Evolutionary conservation across 2,888 invertebrate species (phyloP).

Genomic region (Steinernema hermaphroditum): DNA sequence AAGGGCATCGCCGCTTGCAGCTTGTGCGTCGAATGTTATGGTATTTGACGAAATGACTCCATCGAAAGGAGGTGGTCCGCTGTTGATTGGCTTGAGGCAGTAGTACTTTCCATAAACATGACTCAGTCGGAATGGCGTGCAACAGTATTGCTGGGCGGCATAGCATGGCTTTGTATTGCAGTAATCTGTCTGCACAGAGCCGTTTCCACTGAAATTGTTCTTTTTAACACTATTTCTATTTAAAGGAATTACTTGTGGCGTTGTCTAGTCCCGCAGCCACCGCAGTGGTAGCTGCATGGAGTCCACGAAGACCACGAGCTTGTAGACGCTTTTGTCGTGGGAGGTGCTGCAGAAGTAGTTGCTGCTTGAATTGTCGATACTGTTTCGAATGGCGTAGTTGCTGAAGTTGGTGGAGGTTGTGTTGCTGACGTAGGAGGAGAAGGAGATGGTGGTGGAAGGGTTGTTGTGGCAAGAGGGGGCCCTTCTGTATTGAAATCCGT

Average conservation of each 20-base stretch:
- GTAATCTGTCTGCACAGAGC: neutral
- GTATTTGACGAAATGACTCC: neutral
- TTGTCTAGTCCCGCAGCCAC: slow-evolving; percentile 16
- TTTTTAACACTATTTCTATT: neutral
- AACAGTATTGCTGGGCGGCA: neutral
- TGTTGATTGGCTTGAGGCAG: neutral
- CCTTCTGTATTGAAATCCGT: slow-evolving; percentile 7
- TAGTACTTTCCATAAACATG: neutral
- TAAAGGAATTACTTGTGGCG: neutral
- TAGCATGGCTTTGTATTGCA: slow-evolving; percentile 4
- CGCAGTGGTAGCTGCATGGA: slow-evolving; percentile 14
- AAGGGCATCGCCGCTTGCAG: neutral
- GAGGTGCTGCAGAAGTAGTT: too few relatives aligned
- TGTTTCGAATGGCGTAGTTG: too few relatives aligned
- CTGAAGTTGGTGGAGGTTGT: too few relatives aligned
- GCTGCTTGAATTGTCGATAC: too few relatives aligned
- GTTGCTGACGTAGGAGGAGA: neutral
- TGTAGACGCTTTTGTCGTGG: too few relatives aligned
- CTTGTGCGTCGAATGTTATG: neutral
- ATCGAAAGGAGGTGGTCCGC: neutral
- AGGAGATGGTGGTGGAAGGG: neutral
- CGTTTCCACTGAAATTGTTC: neutral
- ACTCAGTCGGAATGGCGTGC: neutral
- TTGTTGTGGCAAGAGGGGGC: neutral
- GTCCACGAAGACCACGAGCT: slow-evolving; percentile 5